Percentiles rank a stretch among this genome's conserved stretches.
Conservation (phyloP, 2,113 vertebrate genomes). For the Zosterops japonicus region DNA sequence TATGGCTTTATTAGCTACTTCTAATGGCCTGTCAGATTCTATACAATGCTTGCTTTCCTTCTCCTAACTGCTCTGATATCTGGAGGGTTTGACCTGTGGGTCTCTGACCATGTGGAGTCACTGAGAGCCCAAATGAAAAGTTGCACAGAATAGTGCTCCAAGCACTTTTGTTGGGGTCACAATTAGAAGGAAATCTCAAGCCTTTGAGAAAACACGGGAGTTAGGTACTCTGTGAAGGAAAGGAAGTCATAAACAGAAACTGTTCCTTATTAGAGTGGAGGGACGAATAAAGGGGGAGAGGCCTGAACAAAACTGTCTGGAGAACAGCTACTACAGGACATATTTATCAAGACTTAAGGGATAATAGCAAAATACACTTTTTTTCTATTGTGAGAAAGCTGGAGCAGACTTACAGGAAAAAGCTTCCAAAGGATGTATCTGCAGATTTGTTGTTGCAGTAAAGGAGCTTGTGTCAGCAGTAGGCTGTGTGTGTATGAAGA, state of each 20-base stretch:
- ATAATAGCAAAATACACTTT: not conserved
- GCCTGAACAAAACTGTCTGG: not conserved
- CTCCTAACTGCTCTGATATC: conserved; percentile 33
- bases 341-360: not conserved
- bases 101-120: conserved; percentile 47
- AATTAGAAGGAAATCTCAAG: conserved; percentile 62
- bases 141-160: not conserved
- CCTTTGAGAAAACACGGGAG: conserved; percentile 49
- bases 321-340: conserved; percentile 9
- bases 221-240: conserved; percentile 32
- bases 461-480: conserved; percentile 26
- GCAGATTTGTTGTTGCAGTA: not conserved
- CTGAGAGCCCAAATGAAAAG: conserved; percentile 25
- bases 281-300: conserved; percentile 3
- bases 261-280: conserved; percentile 29
- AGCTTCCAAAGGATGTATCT: not conserved
- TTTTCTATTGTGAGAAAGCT: conserved; percentile 3
- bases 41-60: conserved; percentile 50
- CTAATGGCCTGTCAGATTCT: conserved; percentile 55
- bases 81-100: conserved; percentile 50
- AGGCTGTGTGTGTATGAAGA: not conserved
- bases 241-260: conserved; percentile 59
- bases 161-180: conserved; percentile 50
- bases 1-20: conserved; percentile 69
- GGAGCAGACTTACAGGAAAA: not conserved